Conservation (phyloP, 2,888 invertebrate species). For the Temnothorax ravouxi region DNA sequence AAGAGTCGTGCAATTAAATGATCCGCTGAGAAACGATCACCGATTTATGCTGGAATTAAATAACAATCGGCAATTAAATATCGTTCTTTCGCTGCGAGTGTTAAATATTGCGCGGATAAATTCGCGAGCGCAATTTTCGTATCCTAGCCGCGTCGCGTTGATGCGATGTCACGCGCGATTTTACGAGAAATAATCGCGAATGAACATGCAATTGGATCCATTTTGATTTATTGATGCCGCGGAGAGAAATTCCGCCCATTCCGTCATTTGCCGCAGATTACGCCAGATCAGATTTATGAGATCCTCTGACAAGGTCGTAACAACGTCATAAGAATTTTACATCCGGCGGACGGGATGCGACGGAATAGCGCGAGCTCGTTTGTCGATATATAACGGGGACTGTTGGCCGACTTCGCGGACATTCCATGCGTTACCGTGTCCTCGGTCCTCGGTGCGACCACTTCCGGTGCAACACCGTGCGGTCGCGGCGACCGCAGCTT, state of each 20-base stretch:
- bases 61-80: slow-evolving; percentile 28
- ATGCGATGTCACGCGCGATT: background rate
- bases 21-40: background rate
- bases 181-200: slow-evolving; percentile 18
- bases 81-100: background rate
- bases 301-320: background rate
- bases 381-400: background rate
- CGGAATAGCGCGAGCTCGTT: slow-evolving; percentile 28
- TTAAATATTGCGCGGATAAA: slow-evolving; percentile 16
- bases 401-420: slow-evolving; percentile 33
- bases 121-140: background rate
- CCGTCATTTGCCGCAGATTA: slow-evolving; percentile 16
- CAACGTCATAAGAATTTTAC: slow-evolving; percentile 50
- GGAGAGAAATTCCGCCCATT: background rate
- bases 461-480: slow-evolving; percentile 62
- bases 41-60: slow-evolving; percentile 21
- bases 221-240: slow-evolving; percentile 14
- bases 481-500: slow-evolving; percentile 60
- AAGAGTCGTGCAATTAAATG: slow-evolving; percentile 20
- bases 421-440: slow-evolving; percentile 24
- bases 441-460: slow-evolving; percentile 37
- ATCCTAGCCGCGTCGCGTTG: background rate
- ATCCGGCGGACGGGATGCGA: slow-evolving; percentile 3
- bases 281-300: slow-evolving; percentile 20
- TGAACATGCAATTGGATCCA: slow-evolving; percentile 21